phyloP scores from a whole-genome alignment of 2,797 vertebrate species.

The Tenualosa ilisha region DNA sequence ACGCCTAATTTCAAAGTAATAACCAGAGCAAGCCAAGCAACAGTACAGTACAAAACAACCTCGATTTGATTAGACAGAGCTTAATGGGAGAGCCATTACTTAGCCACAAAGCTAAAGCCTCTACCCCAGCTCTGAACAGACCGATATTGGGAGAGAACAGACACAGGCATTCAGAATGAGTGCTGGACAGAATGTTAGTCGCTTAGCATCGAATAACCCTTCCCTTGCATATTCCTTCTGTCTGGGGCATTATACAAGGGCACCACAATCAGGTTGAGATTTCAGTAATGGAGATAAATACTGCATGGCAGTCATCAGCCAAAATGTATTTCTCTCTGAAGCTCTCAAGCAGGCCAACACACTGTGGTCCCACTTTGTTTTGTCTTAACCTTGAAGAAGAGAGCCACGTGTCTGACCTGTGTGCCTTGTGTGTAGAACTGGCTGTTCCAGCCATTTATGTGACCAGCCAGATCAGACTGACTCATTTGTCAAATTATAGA shows the following conservation, averaged over 20 bases:
- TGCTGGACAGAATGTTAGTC: neutral
- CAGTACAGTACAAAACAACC: neutral
- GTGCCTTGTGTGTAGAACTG: neutral
- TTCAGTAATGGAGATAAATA: neutral
- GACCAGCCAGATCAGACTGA: neutral
- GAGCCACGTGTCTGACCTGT: constrained; percentile 35
- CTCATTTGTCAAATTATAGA: constrained; percentile 20
- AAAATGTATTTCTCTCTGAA: neutral
- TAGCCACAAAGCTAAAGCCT: neutral
- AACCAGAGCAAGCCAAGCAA: neutral
- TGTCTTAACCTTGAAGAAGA: constrained; percentile 28
- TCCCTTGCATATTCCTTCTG: neutral
- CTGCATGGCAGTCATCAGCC: constrained; percentile 28
- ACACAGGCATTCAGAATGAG: neutral
- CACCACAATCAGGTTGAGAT: neutral
- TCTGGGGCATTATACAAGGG: neutral
- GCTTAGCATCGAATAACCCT: neutral
- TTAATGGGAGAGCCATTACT: neutral
- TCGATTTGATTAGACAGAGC: neutral
- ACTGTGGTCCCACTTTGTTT: constrained; percentile 31
- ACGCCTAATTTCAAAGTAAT: neutral
- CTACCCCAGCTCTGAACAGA: neutral
- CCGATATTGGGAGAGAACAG: neutral
- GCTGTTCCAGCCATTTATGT: neutral
- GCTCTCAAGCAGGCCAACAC: neutral